These are phyloP conservation scores for Echinops telfairi DNA, from an alignment of 2,113 vertebrate genomes.

Conservation along the genomic window DNA sequence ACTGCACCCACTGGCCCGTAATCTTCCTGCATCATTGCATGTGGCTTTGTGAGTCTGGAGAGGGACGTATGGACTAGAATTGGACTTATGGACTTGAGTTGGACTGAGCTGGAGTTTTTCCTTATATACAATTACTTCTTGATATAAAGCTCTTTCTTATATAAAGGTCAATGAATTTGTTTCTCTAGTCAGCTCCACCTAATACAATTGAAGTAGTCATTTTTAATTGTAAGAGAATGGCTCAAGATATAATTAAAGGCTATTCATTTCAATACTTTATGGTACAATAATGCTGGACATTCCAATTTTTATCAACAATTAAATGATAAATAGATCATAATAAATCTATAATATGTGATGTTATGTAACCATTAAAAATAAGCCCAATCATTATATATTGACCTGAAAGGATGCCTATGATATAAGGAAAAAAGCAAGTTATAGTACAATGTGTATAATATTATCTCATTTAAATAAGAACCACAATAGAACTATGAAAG, in stretches of 20 bases:
- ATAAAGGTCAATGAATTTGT: no score
- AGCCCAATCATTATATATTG: neutral
- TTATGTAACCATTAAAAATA: slow-evolving; percentile 8
- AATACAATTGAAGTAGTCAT: neutral
- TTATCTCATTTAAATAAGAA: neutral
- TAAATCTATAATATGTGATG: neutral
- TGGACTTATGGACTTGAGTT: no score
- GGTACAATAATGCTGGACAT: neutral
- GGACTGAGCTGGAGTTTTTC: no score
- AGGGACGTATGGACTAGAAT: no score
- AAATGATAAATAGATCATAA: slow-evolving; percentile 12
- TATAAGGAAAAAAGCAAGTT: neutral
- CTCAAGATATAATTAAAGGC: neutral
- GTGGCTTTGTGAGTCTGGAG: no score
- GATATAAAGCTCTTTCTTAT: no score
- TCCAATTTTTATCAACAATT: slow-evolving; percentile 33
- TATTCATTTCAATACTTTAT: slow-evolving; percentile 40
- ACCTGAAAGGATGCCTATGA: neutral
- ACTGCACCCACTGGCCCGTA: no score
- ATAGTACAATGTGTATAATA: neutral
- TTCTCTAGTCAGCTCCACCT: no score
- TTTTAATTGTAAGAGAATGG: slow-evolving; percentile 16
- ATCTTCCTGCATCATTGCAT: no score
- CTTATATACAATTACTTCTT: no score
- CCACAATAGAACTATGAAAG: no score